Evolutionary conservation across 2,888 invertebrate species (phyloP), one percentile per base, ranked within the genome.

Genomic region (Fragum fragum): DNA sequence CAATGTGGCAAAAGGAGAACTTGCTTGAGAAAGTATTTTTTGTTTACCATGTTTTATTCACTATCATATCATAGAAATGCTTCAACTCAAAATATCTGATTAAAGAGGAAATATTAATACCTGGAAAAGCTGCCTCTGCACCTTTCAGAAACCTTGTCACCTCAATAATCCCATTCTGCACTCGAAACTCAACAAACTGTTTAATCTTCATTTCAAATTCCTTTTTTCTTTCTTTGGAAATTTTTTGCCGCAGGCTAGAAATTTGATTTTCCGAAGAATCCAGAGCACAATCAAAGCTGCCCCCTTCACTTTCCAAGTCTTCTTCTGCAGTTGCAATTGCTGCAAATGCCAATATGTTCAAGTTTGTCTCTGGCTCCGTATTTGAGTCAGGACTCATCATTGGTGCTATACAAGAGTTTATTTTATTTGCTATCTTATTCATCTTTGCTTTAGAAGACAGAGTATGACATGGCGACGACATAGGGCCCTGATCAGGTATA

Each of bases 61-160:
- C n/a, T n/a, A n/a, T n/a, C n/a, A n/a, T n/a, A n/a, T n/a, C n/a
- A n/a, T n/a, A n/a, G n/a, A n/a, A n/a, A n/a, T n/a, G n/a, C n/a
- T n/a, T n/a, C n/a, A n/a, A n/a, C n/a, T n/a, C n/a, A n/a, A n/a
- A n/a, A n/a, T n/a, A n/a, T n/a, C n/a, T n/a, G n/a, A n/a, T n/a
- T n/a, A n/a, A 39, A 39, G 39, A 39, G 14, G 39, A 39, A 39
- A n/a, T n/a, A n/a, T n/a, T n/a, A n/a, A n/a, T n/a, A 61, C 61
- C 61, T 61, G 61, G 61, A n/a, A 61, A 61, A 29, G 61, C 61
- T n/a, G 26, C 11, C 29, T n/a, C 32, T 29, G 61, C 29, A 29
- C 61, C 61, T 32, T 61, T 28, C 29, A 29, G 26, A n/a, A 61
- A 61, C 18, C 57, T 57, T 23, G 14, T 57, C 26, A 57, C 5